phyloP scores from a whole-genome alignment of 2,113 vertebrate species.

The Chitala chitala region DNA sequence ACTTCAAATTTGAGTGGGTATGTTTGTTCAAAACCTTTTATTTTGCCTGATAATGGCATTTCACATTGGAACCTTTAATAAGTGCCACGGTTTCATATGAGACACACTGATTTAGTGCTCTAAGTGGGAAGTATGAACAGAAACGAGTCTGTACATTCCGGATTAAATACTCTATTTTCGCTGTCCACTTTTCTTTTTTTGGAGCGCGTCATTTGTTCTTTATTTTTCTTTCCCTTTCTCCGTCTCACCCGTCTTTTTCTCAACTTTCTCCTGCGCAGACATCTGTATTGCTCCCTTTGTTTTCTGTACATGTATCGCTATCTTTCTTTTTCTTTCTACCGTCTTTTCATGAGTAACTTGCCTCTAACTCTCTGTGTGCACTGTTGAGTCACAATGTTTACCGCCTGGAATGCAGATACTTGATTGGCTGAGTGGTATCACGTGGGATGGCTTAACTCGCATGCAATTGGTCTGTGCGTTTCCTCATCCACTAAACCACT shows the following conservation, averaged over 20 bases:
- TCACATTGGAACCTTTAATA: conserved; percentile 17
- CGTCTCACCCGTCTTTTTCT: too few species aligned
- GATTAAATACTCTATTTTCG: too few species aligned
- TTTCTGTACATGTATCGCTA: too few species aligned
- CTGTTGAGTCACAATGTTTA: background rate
- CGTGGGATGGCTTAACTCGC: background rate
- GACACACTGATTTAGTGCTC: too few species aligned
- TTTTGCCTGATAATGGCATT: conserved; percentile 23
- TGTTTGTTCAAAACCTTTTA: too few species aligned
- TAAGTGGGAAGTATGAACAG: conserved; percentile 1
- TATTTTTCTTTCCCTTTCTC: background rate
- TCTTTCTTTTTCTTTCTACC: too few species aligned
- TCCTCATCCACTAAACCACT: background rate
- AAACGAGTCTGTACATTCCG: background rate
- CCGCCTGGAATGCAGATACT: background rate
- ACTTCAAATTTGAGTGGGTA: conserved; percentile 26
- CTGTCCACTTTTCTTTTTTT: too few species aligned
- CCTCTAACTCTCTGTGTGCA: too few species aligned
- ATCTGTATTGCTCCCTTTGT: too few species aligned
- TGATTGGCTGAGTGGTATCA: background rate
- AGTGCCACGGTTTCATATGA: background rate
- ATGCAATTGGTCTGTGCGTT: background rate
- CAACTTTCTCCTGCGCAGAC: too few species aligned
- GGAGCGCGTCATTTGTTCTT: background rate
- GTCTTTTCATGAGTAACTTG: too few species aligned